Conservation (phyloP, 2,888 invertebrate species). For the Andrena bucephala region DNA sequence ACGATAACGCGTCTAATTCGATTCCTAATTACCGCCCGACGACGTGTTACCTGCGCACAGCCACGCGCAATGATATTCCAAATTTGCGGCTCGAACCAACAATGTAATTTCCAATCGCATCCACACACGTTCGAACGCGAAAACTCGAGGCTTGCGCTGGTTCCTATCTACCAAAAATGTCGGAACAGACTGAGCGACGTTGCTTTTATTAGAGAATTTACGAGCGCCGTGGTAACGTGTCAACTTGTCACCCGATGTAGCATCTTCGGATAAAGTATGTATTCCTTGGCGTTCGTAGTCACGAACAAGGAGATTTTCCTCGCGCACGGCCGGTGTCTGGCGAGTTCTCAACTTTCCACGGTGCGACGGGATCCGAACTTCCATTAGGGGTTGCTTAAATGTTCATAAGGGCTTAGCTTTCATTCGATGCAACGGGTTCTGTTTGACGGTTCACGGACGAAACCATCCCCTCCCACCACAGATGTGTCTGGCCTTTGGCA, state of each 20-base stretch:
- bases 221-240: not conserved
- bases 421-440: slow-evolving; percentile 52
- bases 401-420: slow-evolving; percentile 70
- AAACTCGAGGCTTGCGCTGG: not conserved
- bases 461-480: not conserved
- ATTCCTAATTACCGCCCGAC: slow-evolving; percentile 33
- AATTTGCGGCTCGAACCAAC: not conserved
- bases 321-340: slow-evolving; percentile 47
- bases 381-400: slow-evolving; percentile 75
- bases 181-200: not conserved
- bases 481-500: slow-evolving; percentile 1
- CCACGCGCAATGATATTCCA: not conserved
- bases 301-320: slow-evolving; percentile 32
- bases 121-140: not conserved
- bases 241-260: not conserved
- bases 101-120: not conserved
- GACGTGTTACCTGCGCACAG: not conserved
- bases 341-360: slow-evolving; percentile 69
- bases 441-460: slow-evolving; percentile 43
- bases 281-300: slow-evolving; percentile 10
- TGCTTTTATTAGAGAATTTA: slow-evolving; percentile 3
- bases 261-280: slow-evolving; percentile 22
- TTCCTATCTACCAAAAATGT: not conserved
- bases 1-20: slow-evolving; percentile 38
- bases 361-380: slow-evolving; percentile 65